Evolutionary conservation across 2,888 invertebrate genomes (phyloP), one percentile per base, ranked within the genome.

Genomic region (Taenaris catops): DNA sequence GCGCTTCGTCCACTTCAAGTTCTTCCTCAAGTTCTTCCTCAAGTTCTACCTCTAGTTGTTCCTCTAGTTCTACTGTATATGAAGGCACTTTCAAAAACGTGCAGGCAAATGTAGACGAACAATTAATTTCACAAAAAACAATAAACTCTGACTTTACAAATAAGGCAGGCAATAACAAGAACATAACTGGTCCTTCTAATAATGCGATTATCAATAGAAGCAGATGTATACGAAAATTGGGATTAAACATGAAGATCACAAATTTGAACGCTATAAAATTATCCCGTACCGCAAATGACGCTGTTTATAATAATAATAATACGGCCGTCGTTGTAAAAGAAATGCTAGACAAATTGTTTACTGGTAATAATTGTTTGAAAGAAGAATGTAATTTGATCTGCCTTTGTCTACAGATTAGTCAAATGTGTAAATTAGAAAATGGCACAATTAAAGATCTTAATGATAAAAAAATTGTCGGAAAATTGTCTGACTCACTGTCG

Each of bases 331-430:
- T n/a, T n/a, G n/a, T 36, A 8, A 42, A 41, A 3, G 51, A 48
- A 6, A 41, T 53, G 14, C 55, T 56, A 26, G 53, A 53, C 6
- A 58, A 54, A 35, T 46, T 70, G 32, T 52, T 54, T n/a, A 21
- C 14, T 14, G 14, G 14, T n/a, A 18, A 27, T 3, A 48, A 49
- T 11, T 37, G 56, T 10, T 44, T 72, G 5, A 54, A 60, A 19
- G 54, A 54, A 12, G 75, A 75, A 45, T 58, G 48, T 12, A 49
- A 58, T 2, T 41, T 64, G 1, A 51, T 67, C 4, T 19, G 35
- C 2, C 47, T 57, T 2, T 68, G 66, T 47, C 45, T n/a, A n/a
- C n/a, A n/a, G n/a, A n/a, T n/a, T n/a, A n/a, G n/a, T n/a, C n/a
- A n/a, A n/a, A n/a, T n/a, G n/a, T n/a, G n/a, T n/a, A n/a, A n/a